These are phyloP conservation scores for Hirtodrosophila confusa DNA, from an alignment of 2,888 invertebrate genomes.

Conservation along the genomic window DNA sequence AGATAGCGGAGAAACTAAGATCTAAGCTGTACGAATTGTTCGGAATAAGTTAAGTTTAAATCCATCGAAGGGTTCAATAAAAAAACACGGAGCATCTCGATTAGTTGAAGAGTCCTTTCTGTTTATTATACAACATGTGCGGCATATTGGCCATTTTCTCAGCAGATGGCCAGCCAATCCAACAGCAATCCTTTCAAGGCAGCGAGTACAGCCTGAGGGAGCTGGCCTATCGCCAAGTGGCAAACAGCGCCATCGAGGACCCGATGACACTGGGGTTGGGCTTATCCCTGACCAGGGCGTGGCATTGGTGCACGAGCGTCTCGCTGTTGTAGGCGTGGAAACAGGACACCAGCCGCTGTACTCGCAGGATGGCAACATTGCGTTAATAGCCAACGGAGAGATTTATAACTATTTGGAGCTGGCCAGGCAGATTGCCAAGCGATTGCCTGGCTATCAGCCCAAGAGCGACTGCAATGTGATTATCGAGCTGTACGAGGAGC, in stretches of 20 bases:
- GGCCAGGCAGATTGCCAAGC: conserved; percentile 67
- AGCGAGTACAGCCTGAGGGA: conserved; percentile 72
- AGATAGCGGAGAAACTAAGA: conserved; percentile 11
- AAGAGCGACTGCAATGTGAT: conserved; percentile 82
- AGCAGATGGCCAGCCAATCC: conserved; percentile 57
- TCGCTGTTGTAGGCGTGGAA: conserved; percentile 79
- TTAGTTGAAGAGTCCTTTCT: background rate
- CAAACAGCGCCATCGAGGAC: conserved; percentile 82
- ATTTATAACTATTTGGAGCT: conserved; percentile 81
- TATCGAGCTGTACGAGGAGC: conserved; percentile 79
- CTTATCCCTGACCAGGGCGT: conserved; percentile 73
- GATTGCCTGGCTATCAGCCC: conserved; percentile 71
- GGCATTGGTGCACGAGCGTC: conserved; percentile 79
- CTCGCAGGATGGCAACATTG: conserved; percentile 73
- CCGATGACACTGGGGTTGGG: conserved; percentile 80
- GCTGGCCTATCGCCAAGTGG: conserved; percentile 81
- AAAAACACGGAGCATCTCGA: no score
- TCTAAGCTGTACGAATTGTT: no score
- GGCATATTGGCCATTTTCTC: conserved; percentile 82
- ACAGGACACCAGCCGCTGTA: conserved; percentile 80
- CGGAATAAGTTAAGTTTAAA: no score
- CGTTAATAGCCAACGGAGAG: conserved; percentile 81
- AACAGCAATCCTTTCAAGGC: conserved; percentile 41
- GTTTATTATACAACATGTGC: conserved; percentile 69
- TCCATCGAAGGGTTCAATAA: no score